These are phyloP conservation scores for Synergus japonicus DNA, from an alignment of 2,888 invertebrate species.

Conservation along the genomic window DNA sequence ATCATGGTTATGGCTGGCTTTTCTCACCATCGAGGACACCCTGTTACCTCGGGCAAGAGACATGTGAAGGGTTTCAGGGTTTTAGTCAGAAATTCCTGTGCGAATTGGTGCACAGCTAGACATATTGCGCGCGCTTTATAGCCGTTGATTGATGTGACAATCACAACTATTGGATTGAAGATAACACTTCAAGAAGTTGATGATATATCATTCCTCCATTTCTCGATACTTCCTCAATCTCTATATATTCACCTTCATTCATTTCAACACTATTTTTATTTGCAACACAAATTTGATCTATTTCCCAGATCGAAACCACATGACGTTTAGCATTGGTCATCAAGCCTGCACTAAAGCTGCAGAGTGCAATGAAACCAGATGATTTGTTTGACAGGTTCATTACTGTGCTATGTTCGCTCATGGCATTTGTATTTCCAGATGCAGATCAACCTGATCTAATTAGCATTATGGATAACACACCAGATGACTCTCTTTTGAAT, in stretches of 20 bases:
- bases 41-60: constrained; percentile 23
- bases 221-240: background rate
- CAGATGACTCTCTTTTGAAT: background rate
- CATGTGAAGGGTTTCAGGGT: constrained; percentile 26
- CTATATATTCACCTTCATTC: background rate
- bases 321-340: background rate
- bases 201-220: background rate
- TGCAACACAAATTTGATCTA: background rate
- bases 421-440: background rate
- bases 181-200: background rate
- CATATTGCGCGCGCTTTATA: background rate
- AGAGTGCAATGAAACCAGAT: background rate
- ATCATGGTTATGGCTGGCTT: constrained; percentile 21
- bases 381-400: background rate
- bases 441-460: background rate
- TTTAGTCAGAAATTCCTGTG: constrained; percentile 14
- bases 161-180: background rate
- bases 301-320: background rate
- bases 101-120: background rate
- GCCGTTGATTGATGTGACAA: background rate
- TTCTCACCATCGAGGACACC: constrained; percentile 28
- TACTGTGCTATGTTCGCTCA: background rate
- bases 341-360: background rate
- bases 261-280: background rate
- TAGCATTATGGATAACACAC: background rate